Percentiles rank a stretch among this genome's conserved stretches.
Evolutionary conservation across 35 echinoderm and acorn worm species (phyloP).

Genomic region (Chiridota heheva): DNA sequence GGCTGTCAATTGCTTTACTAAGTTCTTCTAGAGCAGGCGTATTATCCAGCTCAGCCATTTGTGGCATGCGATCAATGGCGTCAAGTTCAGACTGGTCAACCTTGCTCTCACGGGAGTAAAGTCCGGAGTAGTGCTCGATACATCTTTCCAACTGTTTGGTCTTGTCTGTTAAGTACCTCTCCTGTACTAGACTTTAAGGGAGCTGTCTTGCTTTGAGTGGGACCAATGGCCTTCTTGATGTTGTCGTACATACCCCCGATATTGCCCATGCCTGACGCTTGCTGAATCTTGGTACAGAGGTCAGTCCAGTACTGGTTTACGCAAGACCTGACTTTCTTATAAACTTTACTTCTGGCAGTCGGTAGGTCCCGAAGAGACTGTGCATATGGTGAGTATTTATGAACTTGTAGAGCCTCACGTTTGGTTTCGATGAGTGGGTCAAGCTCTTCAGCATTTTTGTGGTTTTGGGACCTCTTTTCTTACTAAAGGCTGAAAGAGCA

Average conservation of each 20-base stretch:
- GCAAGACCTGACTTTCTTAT: constrained; percentile 13
- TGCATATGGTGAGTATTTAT: constrained; percentile 21
- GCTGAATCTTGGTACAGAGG: constrained; percentile 28
- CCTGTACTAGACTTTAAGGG: constrained; percentile 40
- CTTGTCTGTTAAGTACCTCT: constrained; percentile 13
- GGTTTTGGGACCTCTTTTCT: background rate
- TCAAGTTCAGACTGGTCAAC: constrained; percentile 31
- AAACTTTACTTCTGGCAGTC: constrained; percentile 27
- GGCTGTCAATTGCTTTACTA: constrained; percentile 32
- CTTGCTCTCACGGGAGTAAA: constrained; percentile 36
- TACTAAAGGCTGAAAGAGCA: constrained; percentile 19
- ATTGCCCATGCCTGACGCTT: constrained; percentile 29
- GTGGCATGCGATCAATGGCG: background rate
- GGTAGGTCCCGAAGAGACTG: constrained; percentile 27
- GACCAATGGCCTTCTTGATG: constrained; percentile 30
- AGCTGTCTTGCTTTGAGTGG: constrained; percentile 4
- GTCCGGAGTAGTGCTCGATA: constrained; percentile 33
- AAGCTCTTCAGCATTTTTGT: constrained; percentile 23
- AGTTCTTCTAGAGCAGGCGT: constrained; percentile 57
- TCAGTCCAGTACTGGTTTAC: constrained; percentile 48
- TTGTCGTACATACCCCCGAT: constrained; percentile 52
- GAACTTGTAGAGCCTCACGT: constrained; percentile 7
- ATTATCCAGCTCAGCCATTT: constrained; percentile 55
- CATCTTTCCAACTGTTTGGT: constrained; percentile 24
- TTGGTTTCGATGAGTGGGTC: constrained; percentile 39